phyloP scores from a whole-genome alignment of 1,140 invertebrate genomes.

The Pissodes strobi region DNA sequence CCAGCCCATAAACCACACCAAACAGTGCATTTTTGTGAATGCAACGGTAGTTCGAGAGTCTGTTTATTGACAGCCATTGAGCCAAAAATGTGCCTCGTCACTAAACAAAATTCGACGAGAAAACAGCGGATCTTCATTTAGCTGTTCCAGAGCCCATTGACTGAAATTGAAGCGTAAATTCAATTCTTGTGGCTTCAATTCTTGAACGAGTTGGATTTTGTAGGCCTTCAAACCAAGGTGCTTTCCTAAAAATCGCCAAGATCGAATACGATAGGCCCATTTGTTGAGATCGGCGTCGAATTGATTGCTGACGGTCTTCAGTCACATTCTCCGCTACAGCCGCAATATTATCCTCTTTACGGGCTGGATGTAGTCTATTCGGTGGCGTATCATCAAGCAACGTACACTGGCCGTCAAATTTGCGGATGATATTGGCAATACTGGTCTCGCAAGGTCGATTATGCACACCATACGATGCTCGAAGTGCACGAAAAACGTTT shows the following conservation, averaged over 20 bases:
- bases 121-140: slow-evolving; percentile 30
- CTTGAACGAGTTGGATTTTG: slow-evolving; percentile 17
- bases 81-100: slow-evolving; percentile 43
- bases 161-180: not conserved
- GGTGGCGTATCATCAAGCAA: slow-evolving; percentile 4
- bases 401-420: slow-evolving; percentile 12
- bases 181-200: slow-evolving; percentile 26
- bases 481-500: slow-evolving; percentile 18
- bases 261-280: not conserved
- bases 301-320: slow-evolving; percentile 25
- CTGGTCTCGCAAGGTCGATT: slow-evolving; percentile 5
- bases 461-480: slow-evolving; percentile 17
- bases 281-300: slow-evolving; percentile 20
- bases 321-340: slow-evolving; percentile 23
- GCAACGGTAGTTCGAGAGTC: not conserved
- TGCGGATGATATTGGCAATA: slow-evolving; percentile 25
- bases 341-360: slow-evolving; percentile 23
- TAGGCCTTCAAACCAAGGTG: not conserved
- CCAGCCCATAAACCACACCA: too few relatives aligned
- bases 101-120: slow-evolving; percentile 32
- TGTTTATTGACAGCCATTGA: slow-evolving; percentile 25
- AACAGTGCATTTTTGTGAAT: slow-evolving; percentile 12
- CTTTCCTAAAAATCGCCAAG: not conserved
- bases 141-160: slow-evolving; percentile 31
- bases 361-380: slow-evolving; percentile 19